Percentiles rank a stretch among this genome's conserved stretches.
These are phyloP conservation scores for Cranoglanis bouderius DNA, from an alignment of 2,113 vertebrate species.

Conservation along the genomic window DNA sequence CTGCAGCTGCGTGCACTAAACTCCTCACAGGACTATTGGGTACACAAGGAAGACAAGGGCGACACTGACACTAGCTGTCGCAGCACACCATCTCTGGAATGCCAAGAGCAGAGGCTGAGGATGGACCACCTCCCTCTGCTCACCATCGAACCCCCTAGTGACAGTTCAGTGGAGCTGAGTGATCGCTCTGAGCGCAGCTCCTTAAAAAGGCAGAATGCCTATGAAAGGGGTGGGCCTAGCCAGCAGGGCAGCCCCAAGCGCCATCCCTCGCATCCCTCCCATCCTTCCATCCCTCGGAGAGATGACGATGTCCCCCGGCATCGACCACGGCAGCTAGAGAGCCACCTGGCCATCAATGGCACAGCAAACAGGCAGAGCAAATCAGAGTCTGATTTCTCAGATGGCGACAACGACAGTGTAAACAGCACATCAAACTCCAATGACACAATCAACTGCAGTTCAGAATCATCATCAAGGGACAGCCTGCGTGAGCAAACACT, in stretches of 20 bases:
- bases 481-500: conserved; percentile 93
- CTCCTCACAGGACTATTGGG: conserved; percentile 90
- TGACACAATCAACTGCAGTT: conserved; percentile 97
- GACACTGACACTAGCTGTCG: conserved; percentile 90
- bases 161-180: conserved; percentile 92
- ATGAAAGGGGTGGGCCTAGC: conserved; percentile 77
- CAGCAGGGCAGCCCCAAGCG: conserved; percentile 90
- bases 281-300: conserved; percentile 77
- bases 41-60: conserved; percentile 86
- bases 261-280: conserved; percentile 73
- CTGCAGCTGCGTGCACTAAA: conserved; percentile 80
- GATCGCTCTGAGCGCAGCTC: conserved; percentile 91
- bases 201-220: conserved; percentile 82
- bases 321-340: conserved; percentile 82
- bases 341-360: conserved; percentile 92
- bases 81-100: conserved; percentile 89
- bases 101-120: conserved; percentile 84
- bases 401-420: conserved; percentile 95
- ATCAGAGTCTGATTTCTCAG: conserved; percentile 94
- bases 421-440: conserved; percentile 99
- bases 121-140: conserved; percentile 88
- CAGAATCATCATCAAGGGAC: conserved; percentile 92
- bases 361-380: conserved; percentile 91
- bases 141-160: conserved; percentile 93
- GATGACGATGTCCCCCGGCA: conserved; percentile 83